phyloP scores from a whole-genome alignment of 35 echinoderm and acorn worm species.

The Anneissia japonica region DNA sequence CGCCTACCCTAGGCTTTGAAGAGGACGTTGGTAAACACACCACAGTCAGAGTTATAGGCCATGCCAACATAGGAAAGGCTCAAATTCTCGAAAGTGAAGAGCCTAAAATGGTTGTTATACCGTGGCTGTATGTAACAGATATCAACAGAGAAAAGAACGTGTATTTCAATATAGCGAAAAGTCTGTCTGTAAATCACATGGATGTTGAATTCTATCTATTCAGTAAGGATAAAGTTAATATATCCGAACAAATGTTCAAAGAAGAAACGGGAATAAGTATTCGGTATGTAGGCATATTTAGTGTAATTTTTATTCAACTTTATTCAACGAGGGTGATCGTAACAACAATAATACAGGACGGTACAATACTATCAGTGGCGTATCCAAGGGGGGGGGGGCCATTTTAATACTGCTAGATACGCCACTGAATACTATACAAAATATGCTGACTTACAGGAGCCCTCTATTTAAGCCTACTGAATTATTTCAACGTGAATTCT shows the following conservation, averaged over 20 bases:
- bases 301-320: too few species aligned
- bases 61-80: conserved; percentile 8
- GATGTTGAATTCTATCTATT: conserved; percentile 19
- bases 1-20: conserved; percentile 32
- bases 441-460: too few species aligned
- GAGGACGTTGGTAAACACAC: conserved; percentile 37
- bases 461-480: too few species aligned
- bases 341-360: too few species aligned
- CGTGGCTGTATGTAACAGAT: background rate
- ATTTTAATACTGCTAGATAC: too few species aligned
- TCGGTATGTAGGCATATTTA: too few species aligned
- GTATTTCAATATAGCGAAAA: background rate
- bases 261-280: conserved; percentile 14
- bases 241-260: conserved; percentile 13
- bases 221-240: background rate
- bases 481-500: too few species aligned
- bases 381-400: too few species aligned
- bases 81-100: background rate
- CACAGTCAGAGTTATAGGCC: conserved; percentile 34
- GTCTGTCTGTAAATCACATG: background rate
- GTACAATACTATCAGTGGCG: too few species aligned
- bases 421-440: too few species aligned
- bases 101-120: conserved; percentile 36
- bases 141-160: background rate
- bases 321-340: too few species aligned